Evolutionary conservation across 2,888 invertebrate species (phyloP), one percentile per base, ranked within the genome.

Genomic region (Drosophila tanythrix): DNA sequence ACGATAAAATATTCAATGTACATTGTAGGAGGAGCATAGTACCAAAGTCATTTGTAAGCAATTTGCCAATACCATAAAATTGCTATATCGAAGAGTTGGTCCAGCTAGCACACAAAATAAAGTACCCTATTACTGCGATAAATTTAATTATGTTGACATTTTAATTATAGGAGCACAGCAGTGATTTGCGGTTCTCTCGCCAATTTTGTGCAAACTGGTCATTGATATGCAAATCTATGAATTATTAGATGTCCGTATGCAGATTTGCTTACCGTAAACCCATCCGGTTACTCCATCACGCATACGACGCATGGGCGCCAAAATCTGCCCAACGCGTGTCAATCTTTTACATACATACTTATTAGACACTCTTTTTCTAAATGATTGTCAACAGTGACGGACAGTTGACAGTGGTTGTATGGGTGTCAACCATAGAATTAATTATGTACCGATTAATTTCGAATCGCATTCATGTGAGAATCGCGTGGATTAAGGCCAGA

Each of bases 101-200:
- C 31, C 46, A 31, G 10, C 13, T n/a, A 38, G n/a, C 55, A 40
- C 70, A 25, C 21, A 21, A 13, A 15, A 3, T 18, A n/a, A 50
- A 59, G 29, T 60, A 55, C 65, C 29, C 56, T 60, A 69, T 55
- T 80, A 73, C 40, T 50, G 74, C 74, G 58, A 90, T 85, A 78
- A 85, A 90, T 85, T 85, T 69, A 90, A 88, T 90, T 82, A 86
- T 65, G 88, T 70, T 66, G 90, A 90, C 89, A 88, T 86, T 72
- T 83, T 90, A 88, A 90, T 88, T 85, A 88, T 63, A 68, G 55
- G 33, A 40, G 69, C 46, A 52, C 38, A 52, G 40, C 53, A 25
- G 51, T 79, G 88, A 88, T 85, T 89, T 82, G 83, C 74, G 62
- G 63, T 53, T 43, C 18, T 27, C 11, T 59, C 38, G 63, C 55